Percentiles rank a stretch among this genome's conserved stretches.
Conservation (phyloP, 2,888 invertebrate genomes). For the Orthonychiurus folsomi region DNA sequence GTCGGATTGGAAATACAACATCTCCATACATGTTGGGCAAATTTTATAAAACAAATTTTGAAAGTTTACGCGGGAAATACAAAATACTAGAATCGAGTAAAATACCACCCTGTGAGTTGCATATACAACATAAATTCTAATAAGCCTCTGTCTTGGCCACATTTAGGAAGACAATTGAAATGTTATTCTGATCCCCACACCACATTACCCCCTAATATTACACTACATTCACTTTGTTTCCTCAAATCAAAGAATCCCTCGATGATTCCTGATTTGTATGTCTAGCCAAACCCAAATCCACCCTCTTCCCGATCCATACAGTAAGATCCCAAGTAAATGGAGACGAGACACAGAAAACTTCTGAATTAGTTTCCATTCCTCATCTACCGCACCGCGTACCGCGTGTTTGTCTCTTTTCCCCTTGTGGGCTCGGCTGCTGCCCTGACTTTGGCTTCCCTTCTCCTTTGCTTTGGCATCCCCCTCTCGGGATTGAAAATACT, state of each 20-base stretch:
- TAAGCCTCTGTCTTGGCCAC: too few species aligned
- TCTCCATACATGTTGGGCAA: too few species aligned
- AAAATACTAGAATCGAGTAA: too few species aligned
- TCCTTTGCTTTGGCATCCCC: background rate
- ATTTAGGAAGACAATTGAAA: too few species aligned
- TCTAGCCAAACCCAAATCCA: background rate
- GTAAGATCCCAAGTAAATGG: background rate
- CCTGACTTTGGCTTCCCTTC: background rate
- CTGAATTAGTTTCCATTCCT: background rate
- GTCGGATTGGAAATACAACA: too few species aligned
- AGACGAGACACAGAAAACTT: background rate
- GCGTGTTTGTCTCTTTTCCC: background rate
- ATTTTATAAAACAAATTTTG: too few species aligned
- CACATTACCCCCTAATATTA: background rate
- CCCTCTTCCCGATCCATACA: background rate
- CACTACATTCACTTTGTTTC: background rate
- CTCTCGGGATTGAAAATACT: background rate
- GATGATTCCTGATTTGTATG: background rate
- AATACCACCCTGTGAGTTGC: too few species aligned
- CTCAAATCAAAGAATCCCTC: background rate
- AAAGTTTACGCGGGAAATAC: too few species aligned
- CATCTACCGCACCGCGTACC: background rate
- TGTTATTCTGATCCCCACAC: too few species aligned
- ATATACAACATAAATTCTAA: too few species aligned
- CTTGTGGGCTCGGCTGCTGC: background rate